Evolutionary conservation across 2,888 invertebrate genomes (phyloP).

Genomic region (Tyria jacobaeae): DNA sequence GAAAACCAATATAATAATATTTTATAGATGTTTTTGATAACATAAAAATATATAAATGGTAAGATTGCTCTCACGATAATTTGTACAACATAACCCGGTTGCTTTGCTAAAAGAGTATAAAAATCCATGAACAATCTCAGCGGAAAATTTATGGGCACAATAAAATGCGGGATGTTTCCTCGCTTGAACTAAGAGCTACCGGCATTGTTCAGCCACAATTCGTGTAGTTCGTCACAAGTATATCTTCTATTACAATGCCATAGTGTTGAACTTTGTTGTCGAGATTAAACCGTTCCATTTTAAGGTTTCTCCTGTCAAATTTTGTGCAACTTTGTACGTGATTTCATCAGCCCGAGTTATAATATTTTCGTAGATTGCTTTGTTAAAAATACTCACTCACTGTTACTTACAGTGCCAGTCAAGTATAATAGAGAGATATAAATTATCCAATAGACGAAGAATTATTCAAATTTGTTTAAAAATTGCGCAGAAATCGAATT

Average conservation of each 20-base stretch:
- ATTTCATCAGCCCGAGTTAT: constrained; percentile 32
- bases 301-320: constrained; percentile 39
- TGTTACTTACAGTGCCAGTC: too few species aligned
- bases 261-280: constrained; percentile 45
- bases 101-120: constrained; percentile 65
- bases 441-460: too few species aligned
- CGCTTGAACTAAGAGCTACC: constrained; percentile 67
- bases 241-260: constrained; percentile 47
- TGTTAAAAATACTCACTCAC: constrained; percentile 17
- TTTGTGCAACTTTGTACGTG: constrained; percentile 47
- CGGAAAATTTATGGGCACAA: constrained; percentile 83
- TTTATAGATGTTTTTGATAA: constrained; percentile 24
- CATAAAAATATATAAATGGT: constrained; percentile 30
- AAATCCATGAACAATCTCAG: constrained; percentile 82
- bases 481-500: too few species aligned
- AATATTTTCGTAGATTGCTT: constrained; percentile 15
- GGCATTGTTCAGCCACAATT: constrained; percentile 48
- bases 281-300: constrained; percentile 44
- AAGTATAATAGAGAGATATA: too few species aligned
- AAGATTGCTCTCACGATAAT: constrained; percentile 52
- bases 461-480: too few species aligned
- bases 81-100: constrained; percentile 30
- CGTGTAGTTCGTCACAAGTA: constrained; percentile 50
- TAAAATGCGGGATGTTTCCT: constrained; percentile 82
- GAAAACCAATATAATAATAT: constrained; percentile 22